Evolutionary conservation across 2,888 invertebrate species (phyloP), one percentile per base, ranked within the genome.

Genomic region (Troides helena): DNA sequence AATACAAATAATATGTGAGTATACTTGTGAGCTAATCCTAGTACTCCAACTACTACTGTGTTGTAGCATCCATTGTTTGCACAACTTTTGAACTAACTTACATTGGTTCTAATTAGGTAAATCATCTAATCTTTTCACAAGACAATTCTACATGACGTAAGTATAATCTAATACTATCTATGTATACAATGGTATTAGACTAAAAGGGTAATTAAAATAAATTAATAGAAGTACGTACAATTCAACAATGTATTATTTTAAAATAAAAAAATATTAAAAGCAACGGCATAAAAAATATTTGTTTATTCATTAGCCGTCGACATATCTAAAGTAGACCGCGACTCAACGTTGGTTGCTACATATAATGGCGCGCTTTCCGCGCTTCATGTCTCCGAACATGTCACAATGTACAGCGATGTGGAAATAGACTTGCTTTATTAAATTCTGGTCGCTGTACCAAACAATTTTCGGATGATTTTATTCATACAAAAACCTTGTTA

Each of bases 361-460:
- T 66, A 68, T 71, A 71, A 56, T 67, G 73, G 50, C 73, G 73
- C 75, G 75, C 73, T 74, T 73, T 65, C 71, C 73, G 71, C 76
- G 71, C 71, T 73, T 73, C 80, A 78, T 80, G 83, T 84, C 86
- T 78, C 84, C 85, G 85, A 83, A 82, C 84, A 82, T 79, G 85
- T 87, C 84, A 81, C 80, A 79, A 68, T 62, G 64, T 71, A 69
- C 65, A 75, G 77, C 83, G 88, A 88, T 87, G 81, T 72, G 80
- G 86, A 88, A 89, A 88, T 88, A 85, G 85, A 86, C 81, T 86
- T 85, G 85, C 82, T 85, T 86, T 87, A 88, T 89, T 87, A 85
- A 85, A 89, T 87, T 85, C 81, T 76, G 77, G 68, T 73, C 74
- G 76, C 74, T 81, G 81, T 70, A 68, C 76, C 76, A 77, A 71